Conservation (phyloP, 35 echinoderm and acorn worm genomes). For the Lytechinus variegatus region DNA sequence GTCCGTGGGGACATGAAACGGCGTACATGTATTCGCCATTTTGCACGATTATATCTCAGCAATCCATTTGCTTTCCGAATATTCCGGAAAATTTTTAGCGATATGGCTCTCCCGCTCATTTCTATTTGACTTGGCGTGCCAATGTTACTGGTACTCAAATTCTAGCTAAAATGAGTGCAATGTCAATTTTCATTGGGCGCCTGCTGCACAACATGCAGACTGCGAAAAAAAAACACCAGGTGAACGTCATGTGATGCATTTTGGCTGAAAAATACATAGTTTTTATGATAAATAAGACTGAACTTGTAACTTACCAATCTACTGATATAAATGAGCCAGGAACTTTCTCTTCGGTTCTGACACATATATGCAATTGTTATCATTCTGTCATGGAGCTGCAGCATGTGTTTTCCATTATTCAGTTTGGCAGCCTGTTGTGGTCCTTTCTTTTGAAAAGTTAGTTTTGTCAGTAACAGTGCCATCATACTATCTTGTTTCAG, state of each 20-base stretch:
- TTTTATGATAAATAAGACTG: too few relatives aligned
- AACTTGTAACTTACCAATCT: too few relatives aligned
- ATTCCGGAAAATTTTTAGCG: neutral
- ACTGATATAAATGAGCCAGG: too few relatives aligned
- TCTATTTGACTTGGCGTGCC: neutral
- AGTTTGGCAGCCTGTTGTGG: too few relatives aligned
- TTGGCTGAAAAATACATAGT: neutral
- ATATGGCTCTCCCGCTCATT: neutral
- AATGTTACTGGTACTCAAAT: neutral
- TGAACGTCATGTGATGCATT: neutral
- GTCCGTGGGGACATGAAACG: conserved; percentile 44
- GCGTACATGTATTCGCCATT: conserved; percentile 29
- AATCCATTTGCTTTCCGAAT: neutral
- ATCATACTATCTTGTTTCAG: too few relatives aligned
- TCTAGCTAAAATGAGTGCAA: neutral
- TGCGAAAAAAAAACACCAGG: neutral
- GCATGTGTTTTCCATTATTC: too few relatives aligned
- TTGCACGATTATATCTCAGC: neutral
- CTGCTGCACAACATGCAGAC: conserved; percentile 14
- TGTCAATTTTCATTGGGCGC: neutral
- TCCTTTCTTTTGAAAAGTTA: too few relatives aligned
- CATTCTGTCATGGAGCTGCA: too few relatives aligned
- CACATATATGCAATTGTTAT: too few relatives aligned
- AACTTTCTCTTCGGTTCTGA: too few relatives aligned
- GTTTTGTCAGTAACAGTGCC: too few relatives aligned